Evolutionary conservation across 1,140 invertebrate genomes (phyloP).

Genomic region (Aporrectodea caliginosa): DNA sequence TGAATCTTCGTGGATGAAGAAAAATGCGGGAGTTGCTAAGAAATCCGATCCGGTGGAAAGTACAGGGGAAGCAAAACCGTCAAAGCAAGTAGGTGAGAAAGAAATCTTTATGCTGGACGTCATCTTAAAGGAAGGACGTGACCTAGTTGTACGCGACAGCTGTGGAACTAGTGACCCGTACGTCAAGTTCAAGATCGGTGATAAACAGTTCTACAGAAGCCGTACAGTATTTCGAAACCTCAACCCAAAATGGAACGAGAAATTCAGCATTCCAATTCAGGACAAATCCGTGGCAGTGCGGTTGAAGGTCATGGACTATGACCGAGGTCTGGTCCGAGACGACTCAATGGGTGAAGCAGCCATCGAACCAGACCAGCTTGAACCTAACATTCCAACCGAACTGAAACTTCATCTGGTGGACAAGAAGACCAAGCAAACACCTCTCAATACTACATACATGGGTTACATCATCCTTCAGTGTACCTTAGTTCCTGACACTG

Average conservation of each 20-base stretch:
- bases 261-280: conserved; percentile 52
- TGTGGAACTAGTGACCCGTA: conserved; percentile 64
- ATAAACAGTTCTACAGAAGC: conserved; percentile 54
- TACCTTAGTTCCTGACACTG: conserved; percentile 59
- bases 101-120: conserved; percentile 62
- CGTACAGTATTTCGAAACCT: conserved; percentile 56
- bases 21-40: too few relatives aligned
- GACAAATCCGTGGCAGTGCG: conserved; percentile 37
- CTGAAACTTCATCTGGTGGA: conserved; percentile 62
- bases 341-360: conserved; percentile 18
- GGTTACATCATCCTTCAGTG: conserved; percentile 77
- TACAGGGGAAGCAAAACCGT: too few relatives aligned
- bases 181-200: conserved; percentile 58
- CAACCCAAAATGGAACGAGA: conserved; percentile 60
- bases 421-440: conserved; percentile 44
- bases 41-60: too few relatives aligned
- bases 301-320: conserved; percentile 14
- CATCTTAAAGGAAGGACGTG: conserved; percentile 78
- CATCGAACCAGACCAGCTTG: conserved; percentile 15
- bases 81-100: too few relatives aligned
- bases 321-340: conserved; percentile 8
- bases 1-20: not conserved
- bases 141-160: conserved; percentile 88
- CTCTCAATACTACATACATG: conserved; percentile 61
- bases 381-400: conserved; percentile 64